Base-by-base conservation (phyloP, 2,888 invertebrate genomes). In the Anoncus sp. region DNA sequence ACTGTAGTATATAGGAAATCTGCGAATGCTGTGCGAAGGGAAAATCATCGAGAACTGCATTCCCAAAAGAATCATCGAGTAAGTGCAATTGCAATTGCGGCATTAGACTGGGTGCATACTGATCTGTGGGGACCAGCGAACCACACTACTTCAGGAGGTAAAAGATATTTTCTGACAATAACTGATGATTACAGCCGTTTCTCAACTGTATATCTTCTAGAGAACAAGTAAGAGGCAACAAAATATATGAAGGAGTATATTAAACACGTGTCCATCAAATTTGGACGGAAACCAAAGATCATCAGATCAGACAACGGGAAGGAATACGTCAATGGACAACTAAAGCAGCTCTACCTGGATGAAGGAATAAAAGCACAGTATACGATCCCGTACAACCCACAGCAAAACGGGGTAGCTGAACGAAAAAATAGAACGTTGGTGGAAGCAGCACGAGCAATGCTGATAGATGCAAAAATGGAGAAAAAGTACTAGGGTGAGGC, bases 51-150 rank as follows among this genome's bases (percentile, higher is more conserved):
- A 47, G 80, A 9, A 57, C 70, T 51, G 71, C 80, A 4, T 85
- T 86, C 62, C 86, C 86, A 43, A 83, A 85, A 66, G 47, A 70
- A 49, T 63, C 65, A 12, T 49, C 66, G 38, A 81, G 35, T 9
- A 75, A 82, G 47, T 82, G 84, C 9, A 14, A 40, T n/a, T n/a
- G n/a, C n/a, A n/a, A n/a, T n/a, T 1, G 40, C 76, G n/a, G 9
- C 65, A 14, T 27, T 87, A 1, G 85, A 87, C 57, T 70, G 86
- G 5, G 67, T 87, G 9, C 86, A 87, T 67, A 82, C 82, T 1
- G 87, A 87, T 60, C 67, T 90, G n/a, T 89, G 87, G 47, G 88
- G 87, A 3, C 85, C 88, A 0, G 86, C 88, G 85, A 81, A 85
- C 53, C 85, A 83, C 2, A 18, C 38, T 6, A 84, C 86, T 2